Conservation (phyloP, 2,888 invertebrate genomes). For the Meta bourneti region DNA sequence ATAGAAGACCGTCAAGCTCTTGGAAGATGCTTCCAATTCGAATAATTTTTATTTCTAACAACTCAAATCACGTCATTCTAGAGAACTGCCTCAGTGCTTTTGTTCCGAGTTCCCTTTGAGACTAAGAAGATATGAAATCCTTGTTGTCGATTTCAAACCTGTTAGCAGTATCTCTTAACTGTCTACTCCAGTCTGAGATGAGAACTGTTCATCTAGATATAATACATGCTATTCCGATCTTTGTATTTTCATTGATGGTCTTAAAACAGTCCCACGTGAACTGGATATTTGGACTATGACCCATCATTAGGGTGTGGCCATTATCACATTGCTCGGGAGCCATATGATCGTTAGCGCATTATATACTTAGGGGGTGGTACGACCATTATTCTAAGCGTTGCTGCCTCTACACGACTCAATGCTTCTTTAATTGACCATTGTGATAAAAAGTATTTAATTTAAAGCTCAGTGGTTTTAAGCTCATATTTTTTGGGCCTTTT, state of each 20-base stretch:
- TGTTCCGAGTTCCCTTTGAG: no score
- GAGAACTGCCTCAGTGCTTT: no score
- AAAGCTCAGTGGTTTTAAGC: neutral
- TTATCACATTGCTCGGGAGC: neutral
- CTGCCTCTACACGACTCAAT: neutral
- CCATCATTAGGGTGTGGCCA: neutral
- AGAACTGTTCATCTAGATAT: neutral
- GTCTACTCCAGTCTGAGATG: neutral
- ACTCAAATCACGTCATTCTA: no score
- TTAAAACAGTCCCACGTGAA: neutral
- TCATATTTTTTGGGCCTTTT: neutral
- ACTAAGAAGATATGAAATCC: no score
- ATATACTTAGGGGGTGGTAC: neutral
- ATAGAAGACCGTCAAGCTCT: no score
- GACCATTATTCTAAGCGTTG: neutral
- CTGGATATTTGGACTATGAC: neutral
- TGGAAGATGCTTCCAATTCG: no score
- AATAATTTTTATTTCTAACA: no score
- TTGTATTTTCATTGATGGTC: neutral
- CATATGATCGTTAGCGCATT: neutral
- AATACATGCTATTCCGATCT: neutral
- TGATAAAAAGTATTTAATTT: neutral
- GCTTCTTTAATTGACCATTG: neutral
- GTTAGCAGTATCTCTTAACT: neutral
- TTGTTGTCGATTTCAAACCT: neutral